A percentile compares a stretch with the other conserved stretches of the same genome.
phyloP scores from a whole-genome alignment of 2,888 invertebrate species.

The Euplexia lucipara region DNA sequence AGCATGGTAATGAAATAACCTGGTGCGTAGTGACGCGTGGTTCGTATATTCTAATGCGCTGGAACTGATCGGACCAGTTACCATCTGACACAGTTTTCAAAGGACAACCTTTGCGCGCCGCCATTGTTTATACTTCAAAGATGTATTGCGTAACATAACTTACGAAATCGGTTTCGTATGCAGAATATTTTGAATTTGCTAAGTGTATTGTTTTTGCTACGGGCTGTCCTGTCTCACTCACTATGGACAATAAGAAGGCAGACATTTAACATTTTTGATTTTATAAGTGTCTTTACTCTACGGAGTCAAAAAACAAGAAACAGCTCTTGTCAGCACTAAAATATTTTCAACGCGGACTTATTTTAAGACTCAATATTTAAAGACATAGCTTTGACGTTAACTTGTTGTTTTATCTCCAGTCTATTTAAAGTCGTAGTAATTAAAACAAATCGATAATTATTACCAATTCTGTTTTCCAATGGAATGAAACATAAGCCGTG shows the following conservation, averaged over 20 bases:
- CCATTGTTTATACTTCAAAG: slow-evolving; percentile 80
- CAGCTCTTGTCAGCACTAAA: not conserved
- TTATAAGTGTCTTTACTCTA: slow-evolving; percentile 11
- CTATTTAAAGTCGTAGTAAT: not conserved
- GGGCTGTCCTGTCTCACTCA: slow-evolving; percentile 9
- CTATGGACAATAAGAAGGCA: slow-evolving; percentile 11
- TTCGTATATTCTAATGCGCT: slow-evolving; percentile 50
- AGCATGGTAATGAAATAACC: slow-evolving; percentile 28
- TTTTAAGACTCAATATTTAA: not conserved
- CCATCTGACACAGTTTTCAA: slow-evolving; percentile 83
- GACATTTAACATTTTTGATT: too few relatives aligned
- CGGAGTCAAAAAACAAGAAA: not conserved
- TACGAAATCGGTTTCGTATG: slow-evolving; percentile 69
- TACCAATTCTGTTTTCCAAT: slow-evolving; percentile 11
- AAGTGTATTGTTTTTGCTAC: slow-evolving; percentile 34
- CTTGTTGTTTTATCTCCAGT: slow-evolving; percentile 17
- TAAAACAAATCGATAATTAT: slow-evolving; percentile 24
- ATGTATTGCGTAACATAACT: slow-evolving; percentile 71
- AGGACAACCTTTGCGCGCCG: slow-evolving; percentile 81
- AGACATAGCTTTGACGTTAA: not conserved
- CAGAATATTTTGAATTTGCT: slow-evolving; percentile 58
- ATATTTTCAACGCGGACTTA: slow-evolving; percentile 9
- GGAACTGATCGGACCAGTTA: slow-evolving; percentile 76
- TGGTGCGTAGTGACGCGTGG: slow-evolving; percentile 21
- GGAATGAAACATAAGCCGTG: slow-evolving; percentile 27